phyloP scores from a whole-genome alignment of 2,113 vertebrate species.

The Phodopus roborovskii region DNA sequence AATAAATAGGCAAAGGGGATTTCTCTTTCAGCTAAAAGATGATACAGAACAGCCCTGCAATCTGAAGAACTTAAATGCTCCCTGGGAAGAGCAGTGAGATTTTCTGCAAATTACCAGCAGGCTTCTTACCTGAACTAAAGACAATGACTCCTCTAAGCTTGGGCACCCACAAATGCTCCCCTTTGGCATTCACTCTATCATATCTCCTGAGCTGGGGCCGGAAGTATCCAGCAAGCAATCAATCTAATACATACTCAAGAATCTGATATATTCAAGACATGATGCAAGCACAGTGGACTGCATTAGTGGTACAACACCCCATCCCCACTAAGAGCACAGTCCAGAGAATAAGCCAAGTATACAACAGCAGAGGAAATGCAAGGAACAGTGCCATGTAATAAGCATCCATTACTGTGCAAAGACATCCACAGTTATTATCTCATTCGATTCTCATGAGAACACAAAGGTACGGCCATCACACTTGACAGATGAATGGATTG shows the following conservation, averaged over 20 bases:
- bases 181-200: not conserved
- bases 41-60: not conserved
- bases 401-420: not conserved
- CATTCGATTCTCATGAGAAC: not conserved
- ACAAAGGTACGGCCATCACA: not conserved
- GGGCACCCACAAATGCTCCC: not conserved
- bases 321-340: not conserved
- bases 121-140: not conserved
- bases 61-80: not conserved
- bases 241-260: not conserved
- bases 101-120: not conserved
- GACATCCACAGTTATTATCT: not conserved
- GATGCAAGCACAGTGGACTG: not conserved
- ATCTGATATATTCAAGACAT: not conserved
- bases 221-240: not conserved
- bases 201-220: not conserved
- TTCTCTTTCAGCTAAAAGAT: not conserved
- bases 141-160: not conserved
- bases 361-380: not conserved
- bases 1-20: not conserved
- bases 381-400: not conserved
- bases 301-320: not conserved
- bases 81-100: not conserved
- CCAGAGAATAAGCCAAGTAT: not conserved
- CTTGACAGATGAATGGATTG: constrained; percentile 19